phyloP scores from a whole-genome alignment of 2,888 invertebrate species.

The Euzetes globulus region DNA sequence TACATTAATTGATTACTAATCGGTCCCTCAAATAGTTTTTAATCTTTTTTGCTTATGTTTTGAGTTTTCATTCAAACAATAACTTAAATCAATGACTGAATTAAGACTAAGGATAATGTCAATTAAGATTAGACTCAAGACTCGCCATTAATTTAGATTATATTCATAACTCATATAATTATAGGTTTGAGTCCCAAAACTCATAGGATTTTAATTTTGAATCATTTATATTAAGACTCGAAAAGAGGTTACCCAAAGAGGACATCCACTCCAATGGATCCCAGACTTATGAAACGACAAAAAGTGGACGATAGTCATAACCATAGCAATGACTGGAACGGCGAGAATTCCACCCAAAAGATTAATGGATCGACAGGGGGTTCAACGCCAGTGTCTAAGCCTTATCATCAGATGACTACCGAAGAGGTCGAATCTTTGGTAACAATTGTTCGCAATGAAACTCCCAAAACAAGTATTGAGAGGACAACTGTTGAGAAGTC shows the following conservation, averaged over 20 bases:
- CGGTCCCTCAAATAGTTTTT: no score
- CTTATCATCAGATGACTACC: background rate
- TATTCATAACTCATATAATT: no score
- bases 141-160: no score
- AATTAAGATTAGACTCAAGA: no score
- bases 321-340: background rate
- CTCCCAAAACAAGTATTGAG: background rate
- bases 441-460: background rate
- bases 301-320: background rate
- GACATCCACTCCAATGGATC: constrained; percentile 1
- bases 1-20: no score
- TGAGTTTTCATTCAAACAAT: no score
- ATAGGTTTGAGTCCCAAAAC: no score
- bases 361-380: background rate
- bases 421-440: background rate
- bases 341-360: background rate
- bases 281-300: background rate
- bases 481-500: background rate
- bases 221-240: background rate
- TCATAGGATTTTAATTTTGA: no score
- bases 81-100: no score
- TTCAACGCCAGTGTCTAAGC: background rate
- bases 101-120: no score
- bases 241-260: background rate
- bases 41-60: no score